Base-by-base conservation (phyloP, 2,888 invertebrate species). In the Lysandra bellargus region DNA sequence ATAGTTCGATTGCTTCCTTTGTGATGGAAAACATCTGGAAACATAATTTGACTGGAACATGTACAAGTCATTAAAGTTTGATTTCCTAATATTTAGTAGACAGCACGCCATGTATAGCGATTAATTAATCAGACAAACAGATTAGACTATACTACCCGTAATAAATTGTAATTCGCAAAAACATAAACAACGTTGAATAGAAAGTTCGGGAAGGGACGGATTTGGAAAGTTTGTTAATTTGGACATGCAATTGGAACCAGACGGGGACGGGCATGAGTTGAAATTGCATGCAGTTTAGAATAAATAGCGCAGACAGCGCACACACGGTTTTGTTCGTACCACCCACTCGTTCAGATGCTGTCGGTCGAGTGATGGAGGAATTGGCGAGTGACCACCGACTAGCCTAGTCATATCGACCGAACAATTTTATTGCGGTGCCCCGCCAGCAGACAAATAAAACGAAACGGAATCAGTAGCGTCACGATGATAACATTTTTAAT, bases 161-260 rank as follows among this genome's bases (percentile, higher is more conserved):
- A 53, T 64, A 72, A 78, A 78, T 78, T 57, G 30, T 60, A 60
- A 53, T 57, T 74, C 44, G 44, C 60, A 79, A 79, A 79, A 37
- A 79, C 61, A 79, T 74, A 79, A 74, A 79, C 74, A 75, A 74
- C 37, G 64, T 30, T 78, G 53, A 40, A 79, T 49, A 44, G 57
- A 79, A 23, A 74, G 60, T 79, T 79, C 61, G 57, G 72, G 44
- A 73, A 60, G 80, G 81, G 80, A 80, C 79, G 80, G 81, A 80
- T 79, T 80, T 76, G 69, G 80, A 76, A 81, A 90, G 87, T 90
- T 90, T 87, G 88, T 89, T 90, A 90, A 90, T 90, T 90, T 88
- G 84, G 85, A 83, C 85, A 83, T 83, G 84, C 84, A 84, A 86
- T 86, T 83, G 84, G 85, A 85, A 85, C 85, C 83, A 81, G 85